These are phyloP conservation scores for Mnemiopsis leidyi DNA, from an alignment of 37 sponge, comb jelly and placozoan species.

Conservation along the genomic window DNA sequence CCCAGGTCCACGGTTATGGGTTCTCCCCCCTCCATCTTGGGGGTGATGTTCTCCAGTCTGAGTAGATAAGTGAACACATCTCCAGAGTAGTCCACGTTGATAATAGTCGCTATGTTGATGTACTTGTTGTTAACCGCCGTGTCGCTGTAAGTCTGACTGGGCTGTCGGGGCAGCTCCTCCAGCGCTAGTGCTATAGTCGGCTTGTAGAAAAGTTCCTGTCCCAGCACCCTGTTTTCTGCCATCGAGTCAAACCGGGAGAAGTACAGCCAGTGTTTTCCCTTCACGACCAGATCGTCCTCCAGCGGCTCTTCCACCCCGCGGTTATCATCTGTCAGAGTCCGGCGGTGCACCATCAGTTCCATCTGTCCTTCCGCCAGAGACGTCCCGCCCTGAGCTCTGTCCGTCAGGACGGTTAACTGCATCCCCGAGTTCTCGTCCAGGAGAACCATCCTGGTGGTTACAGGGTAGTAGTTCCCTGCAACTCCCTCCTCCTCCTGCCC, in stretches of 20 bases:
- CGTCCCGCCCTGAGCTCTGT: constrained; percentile 90
- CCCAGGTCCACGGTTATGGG: constrained; percentile 13
- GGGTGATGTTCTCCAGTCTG: background rate
- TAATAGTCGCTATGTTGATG: constrained; percentile 25
- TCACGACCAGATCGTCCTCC: constrained; percentile 89
- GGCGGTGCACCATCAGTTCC: constrained; percentile 81
- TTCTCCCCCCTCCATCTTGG: background rate
- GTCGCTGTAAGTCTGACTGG: background rate
- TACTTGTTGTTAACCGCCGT: background rate
- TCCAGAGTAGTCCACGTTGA: constrained; percentile 36
- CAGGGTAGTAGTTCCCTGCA: constrained; percentile 94
- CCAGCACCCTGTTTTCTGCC: background rate
- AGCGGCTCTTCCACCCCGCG: constrained; percentile 92
- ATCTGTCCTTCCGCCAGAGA: constrained; percentile 67
- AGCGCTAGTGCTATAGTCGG: background rate
- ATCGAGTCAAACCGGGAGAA: background rate
- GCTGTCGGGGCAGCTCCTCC: background rate
- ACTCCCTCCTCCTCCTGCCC: constrained; percentile 76
- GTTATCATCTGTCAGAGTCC: constrained; percentile 78
- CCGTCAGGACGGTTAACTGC: constrained; percentile 87
- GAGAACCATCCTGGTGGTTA: constrained; percentile 75
- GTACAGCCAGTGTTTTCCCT: constrained; percentile 72
- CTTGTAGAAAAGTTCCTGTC: background rate
- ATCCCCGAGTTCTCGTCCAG: constrained; percentile 67
- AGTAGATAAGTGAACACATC: constrained; percentile 39